These are phyloP conservation scores for Catharus ustulatus DNA, from an alignment of 2,797 vertebrate species.

Conservation along the genomic window DNA sequence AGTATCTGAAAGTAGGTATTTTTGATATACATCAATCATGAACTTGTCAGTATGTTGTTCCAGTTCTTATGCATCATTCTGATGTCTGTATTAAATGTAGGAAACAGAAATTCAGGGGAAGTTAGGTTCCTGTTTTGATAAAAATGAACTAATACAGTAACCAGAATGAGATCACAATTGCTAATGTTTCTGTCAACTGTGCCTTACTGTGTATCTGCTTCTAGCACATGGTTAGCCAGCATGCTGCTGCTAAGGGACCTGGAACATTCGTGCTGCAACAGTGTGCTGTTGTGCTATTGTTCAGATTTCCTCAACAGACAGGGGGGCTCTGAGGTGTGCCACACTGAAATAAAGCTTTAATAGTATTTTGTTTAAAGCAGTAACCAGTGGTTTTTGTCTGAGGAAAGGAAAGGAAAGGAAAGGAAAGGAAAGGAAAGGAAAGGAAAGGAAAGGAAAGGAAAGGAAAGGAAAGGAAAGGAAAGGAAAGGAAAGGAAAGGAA, in stretches of 20 bases:
- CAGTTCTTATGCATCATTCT: not conserved
- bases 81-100: not conserved
- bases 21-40: not conserved
- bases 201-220: not conserved
- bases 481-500: not conserved
- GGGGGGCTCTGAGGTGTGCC: not conserved
- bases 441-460: not conserved
- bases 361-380: not conserved
- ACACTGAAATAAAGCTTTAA: not conserved
- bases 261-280: not conserved
- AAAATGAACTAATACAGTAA: not conserved
- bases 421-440: not conserved
- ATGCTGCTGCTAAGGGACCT: not conserved
- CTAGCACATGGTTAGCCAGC: not conserved
- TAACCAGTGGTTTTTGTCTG: not conserved
- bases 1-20: not conserved
- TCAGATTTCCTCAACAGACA: not conserved
- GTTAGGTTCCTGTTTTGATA: not conserved
- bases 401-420: too few species aligned
- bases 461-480: not conserved
- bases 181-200: not conserved
- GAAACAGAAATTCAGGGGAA: not conserved
- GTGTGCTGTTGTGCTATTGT: not conserved
- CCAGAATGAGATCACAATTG: not conserved
- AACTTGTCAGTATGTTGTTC: not conserved